Conservation (phyloP, 2,888 invertebrate species). For the Steinernema carpocapsae region DNA sequence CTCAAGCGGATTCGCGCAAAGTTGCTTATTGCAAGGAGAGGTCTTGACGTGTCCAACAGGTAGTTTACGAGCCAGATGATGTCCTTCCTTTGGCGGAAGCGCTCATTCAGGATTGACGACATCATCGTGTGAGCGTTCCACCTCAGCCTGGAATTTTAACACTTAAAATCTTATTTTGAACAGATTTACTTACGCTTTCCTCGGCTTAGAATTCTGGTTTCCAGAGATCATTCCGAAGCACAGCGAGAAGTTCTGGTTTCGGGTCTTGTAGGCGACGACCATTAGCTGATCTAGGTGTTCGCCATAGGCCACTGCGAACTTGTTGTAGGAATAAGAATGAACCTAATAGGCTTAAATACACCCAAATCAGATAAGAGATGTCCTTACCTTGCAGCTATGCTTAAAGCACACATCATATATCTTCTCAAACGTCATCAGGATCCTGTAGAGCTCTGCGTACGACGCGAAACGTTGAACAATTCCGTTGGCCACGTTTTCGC, state of each 20-base stretch:
- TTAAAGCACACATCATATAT: slow-evolving; percentile 53
- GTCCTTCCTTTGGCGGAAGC: slow-evolving; percentile 49
- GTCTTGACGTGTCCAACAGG: slow-evolving; percentile 39
- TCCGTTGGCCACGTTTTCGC: slow-evolving; percentile 36
- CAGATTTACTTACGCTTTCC: background rate
- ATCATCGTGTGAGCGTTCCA: slow-evolving; percentile 64
- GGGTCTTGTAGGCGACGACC: slow-evolving; percentile 53
- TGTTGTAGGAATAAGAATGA: slow-evolving; percentile 89
- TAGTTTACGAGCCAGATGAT: slow-evolving; percentile 57
- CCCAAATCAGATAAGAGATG: slow-evolving; percentile 9
- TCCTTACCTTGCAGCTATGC: slow-evolving; percentile 53
- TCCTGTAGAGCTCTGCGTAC: slow-evolving; percentile 59
- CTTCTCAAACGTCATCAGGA: slow-evolving; percentile 55
- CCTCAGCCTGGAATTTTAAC: slow-evolving; percentile 40
- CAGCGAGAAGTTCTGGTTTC: slow-evolving; percentile 27
- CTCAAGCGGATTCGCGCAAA: slow-evolving; percentile 48
- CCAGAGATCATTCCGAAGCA: slow-evolving; percentile 15
- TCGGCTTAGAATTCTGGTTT: background rate
- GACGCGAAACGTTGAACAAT: slow-evolving; percentile 49
- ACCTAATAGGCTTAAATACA: slow-evolving; percentile 72
- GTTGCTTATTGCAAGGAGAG: slow-evolving; percentile 49
- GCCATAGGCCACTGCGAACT: slow-evolving; percentile 86
- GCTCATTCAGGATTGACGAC: slow-evolving; percentile 47
- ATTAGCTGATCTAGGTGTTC: slow-evolving; percentile 56
- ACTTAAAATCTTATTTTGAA: background rate